These are phyloP conservation scores for Heterodera filipjevi DNA, from an alignment of 2,888 invertebrate genomes.

Conservation along the genomic window DNA sequence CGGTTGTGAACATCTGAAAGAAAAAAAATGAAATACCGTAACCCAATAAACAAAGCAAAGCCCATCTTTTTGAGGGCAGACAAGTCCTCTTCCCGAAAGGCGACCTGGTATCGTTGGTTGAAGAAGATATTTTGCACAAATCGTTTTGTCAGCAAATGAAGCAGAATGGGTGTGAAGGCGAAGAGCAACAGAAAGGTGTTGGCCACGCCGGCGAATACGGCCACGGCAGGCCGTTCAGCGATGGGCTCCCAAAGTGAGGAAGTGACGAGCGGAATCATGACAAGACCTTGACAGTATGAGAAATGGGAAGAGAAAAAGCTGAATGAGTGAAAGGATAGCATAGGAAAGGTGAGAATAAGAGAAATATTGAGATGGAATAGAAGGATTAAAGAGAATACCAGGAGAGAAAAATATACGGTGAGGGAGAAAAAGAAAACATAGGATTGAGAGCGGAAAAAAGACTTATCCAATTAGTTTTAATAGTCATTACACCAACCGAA, in stretches of 20 bases:
- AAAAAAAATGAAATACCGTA: too few relatives aligned
- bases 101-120: conserved; percentile 54
- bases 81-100: too few relatives aligned
- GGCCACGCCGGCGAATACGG: conserved; percentile 52
- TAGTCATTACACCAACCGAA: not conserved
- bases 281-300: conserved; percentile 46
- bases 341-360: too few relatives aligned
- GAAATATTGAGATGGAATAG: too few relatives aligned
- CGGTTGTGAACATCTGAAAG: conserved; percentile 56
- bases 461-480: not conserved
- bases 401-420: too few relatives aligned
- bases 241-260: conserved; percentile 57
- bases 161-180: conserved; percentile 61
- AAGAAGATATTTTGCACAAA: conserved; percentile 61
- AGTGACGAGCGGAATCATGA: conserved; percentile 60
- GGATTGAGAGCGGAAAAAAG: not conserved
- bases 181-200: conserved; percentile 57
- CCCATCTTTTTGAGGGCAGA: too few relatives aligned
- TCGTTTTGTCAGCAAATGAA: conserved; percentile 62
- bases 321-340: too few relatives aligned
- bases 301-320: not conserved
- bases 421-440: not conserved
- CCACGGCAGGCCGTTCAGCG: conserved; percentile 52
- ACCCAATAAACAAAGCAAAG: too few relatives aligned
- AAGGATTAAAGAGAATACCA: too few relatives aligned